Conservation (phyloP, 64 coral and sea anemone genomes). For the Montipora capricornis region DNA sequence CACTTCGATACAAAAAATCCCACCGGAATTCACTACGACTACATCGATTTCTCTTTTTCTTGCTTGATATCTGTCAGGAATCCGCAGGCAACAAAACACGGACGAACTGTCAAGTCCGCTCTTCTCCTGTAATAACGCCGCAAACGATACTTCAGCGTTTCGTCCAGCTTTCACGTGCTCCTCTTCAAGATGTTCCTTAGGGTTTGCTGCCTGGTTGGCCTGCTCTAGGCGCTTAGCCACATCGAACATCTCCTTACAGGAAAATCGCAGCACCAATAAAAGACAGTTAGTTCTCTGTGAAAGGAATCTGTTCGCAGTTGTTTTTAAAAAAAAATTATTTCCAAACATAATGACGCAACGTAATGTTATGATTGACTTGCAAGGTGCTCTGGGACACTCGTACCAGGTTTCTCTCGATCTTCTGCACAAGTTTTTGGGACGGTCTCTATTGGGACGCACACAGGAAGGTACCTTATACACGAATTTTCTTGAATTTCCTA, state of each 20-base stretch:
- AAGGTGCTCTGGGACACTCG: constrained; percentile 13
- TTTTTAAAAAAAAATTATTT: neutral
- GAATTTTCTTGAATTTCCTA: too few relatives aligned
- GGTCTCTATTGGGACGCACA: too few relatives aligned
- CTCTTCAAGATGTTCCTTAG: constrained; percentile 84
- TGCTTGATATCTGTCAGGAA: constrained; percentile 93
- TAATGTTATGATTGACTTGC: constrained; percentile 38
- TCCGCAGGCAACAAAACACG: constrained; percentile 91
- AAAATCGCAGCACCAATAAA: neutral
- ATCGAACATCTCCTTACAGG: constrained; percentile 75
- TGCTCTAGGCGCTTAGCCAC: constrained; percentile 89
- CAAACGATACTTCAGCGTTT: constrained; percentile 82
- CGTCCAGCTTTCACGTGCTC: constrained; percentile 93
- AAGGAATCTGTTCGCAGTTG: neutral
- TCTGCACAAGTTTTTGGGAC: neutral
- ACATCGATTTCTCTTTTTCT: constrained; percentile 93
- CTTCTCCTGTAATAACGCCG: constrained; percentile 58
- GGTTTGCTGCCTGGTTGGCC: constrained; percentile 82
- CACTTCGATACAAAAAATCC: constrained; percentile 92
- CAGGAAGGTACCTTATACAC: too few relatives aligned
- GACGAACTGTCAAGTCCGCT: constrained; percentile 85
- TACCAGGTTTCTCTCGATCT: neutral
- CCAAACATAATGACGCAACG: constrained; percentile 46
- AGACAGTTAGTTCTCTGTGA: neutral
- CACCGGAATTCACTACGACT: constrained; percentile 74